phyloP scores from a whole-genome alignment of 2,888 invertebrate species.

The Cerastis leucographa region DNA sequence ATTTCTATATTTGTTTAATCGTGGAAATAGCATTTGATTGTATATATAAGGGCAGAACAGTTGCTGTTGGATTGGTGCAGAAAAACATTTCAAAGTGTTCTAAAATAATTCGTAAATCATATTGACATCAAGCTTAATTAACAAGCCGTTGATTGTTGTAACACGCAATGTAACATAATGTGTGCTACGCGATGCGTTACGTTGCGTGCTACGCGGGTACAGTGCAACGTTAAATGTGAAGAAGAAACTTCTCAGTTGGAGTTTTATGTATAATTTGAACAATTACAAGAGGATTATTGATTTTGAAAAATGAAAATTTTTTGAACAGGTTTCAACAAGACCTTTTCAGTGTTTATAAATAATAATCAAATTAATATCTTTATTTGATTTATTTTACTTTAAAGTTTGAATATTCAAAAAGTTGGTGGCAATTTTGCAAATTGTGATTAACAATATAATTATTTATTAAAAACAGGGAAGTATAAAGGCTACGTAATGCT shows the following conservation, averaged over 20 bases:
- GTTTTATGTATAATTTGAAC: neutral
- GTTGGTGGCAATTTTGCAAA: neutral
- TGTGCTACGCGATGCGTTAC: slow-evolving; percentile 1
- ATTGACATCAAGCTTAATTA: neutral
- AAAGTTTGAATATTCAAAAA: neutral
- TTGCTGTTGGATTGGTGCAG: neutral
- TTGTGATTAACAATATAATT: no score
- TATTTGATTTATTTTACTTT: neutral
- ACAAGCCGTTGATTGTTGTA: neutral
- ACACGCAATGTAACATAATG: neutral
- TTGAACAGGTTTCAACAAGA: neutral
- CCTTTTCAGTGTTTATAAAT: neutral
- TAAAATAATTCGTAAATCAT: neutral
- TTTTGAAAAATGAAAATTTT: neutral
- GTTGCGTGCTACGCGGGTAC: slow-evolving; percentile 15
- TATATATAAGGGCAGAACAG: neutral
- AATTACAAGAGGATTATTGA: neutral
- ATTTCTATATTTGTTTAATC: neutral
- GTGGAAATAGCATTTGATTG: neutral
- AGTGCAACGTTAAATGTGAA: neutral
- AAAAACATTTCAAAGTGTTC: neutral
- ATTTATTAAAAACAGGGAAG: neutral
- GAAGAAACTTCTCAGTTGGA: neutral
- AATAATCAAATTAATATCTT: neutral
- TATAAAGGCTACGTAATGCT: neutral